Evolutionary conservation across 2,888 invertebrate genomes (phyloP).

Genomic region (Chesias legatella): DNA sequence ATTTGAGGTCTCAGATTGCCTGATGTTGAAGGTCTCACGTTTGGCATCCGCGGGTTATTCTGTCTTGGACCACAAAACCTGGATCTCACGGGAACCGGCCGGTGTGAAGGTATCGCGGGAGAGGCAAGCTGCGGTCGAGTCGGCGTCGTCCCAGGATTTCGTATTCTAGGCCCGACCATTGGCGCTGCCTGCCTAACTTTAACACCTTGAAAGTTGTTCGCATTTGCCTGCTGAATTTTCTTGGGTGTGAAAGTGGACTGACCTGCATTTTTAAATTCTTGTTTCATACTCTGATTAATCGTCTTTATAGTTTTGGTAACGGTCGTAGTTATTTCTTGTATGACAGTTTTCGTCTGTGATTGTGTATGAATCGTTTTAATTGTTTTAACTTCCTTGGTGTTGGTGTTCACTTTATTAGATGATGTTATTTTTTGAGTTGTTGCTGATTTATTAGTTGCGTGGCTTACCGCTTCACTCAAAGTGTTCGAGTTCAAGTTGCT

Average conservation of each 20-base stretch:
- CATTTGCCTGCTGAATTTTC: constrained; percentile 40
- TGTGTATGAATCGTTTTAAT: constrained; percentile 68
- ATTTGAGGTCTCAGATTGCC: constrained; percentile 34
- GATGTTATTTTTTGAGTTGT: constrained; percentile 45
- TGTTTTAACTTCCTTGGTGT: constrained; percentile 60
- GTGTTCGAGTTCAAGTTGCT: constrained; percentile 18
- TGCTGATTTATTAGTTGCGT: constrained; percentile 24
- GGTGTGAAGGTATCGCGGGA: constrained; percentile 41
- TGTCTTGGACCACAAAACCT: constrained; percentile 35
- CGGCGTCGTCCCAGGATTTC: constrained; percentile 35
- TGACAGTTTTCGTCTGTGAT: constrained; percentile 64
- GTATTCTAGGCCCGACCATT: constrained; percentile 15
- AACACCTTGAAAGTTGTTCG: constrained; percentile 45
- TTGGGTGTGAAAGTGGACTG: constrained; percentile 38
- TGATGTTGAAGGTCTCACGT: constrained; percentile 34
- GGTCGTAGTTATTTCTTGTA: constrained; percentile 73
- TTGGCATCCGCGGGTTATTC: constrained; percentile 41
- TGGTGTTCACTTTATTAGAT: constrained; percentile 52
- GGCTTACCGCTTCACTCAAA: constrained; percentile 7
- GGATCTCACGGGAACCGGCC: constrained; percentile 47
- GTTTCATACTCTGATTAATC: constrained; percentile 62
- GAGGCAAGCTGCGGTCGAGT: constrained; percentile 27
- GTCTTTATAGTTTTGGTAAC: constrained; percentile 74
- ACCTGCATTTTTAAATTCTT: constrained; percentile 50
- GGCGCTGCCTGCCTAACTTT: constrained; percentile 50